phyloP scores from a whole-genome alignment of 1,140 invertebrate species.

The Coboldia fuscipes region DNA sequence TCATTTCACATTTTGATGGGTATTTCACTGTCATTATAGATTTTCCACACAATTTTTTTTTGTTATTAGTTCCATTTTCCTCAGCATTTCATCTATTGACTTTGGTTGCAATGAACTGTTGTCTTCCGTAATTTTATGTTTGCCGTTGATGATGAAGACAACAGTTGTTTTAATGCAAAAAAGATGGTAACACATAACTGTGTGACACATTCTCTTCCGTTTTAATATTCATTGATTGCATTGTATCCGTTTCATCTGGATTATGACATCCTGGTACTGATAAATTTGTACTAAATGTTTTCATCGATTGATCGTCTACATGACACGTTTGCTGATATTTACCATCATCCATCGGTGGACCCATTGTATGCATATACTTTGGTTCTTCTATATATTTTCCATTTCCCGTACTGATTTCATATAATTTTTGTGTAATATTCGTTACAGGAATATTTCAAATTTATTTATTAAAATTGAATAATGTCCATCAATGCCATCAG shows the following conservation, averaged over 20 bases:
- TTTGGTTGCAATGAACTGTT: neutral
- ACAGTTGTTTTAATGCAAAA: conserved; percentile 22
- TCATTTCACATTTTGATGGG: no score
- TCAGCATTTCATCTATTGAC: no score
- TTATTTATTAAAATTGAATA: no score
- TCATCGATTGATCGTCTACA: conserved; percentile 7
- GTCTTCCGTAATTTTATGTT: neutral
- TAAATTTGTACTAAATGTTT: conserved; percentile 5
- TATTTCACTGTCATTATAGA: no score
- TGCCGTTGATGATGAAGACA: conserved; percentile 5
- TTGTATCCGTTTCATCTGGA: conserved; percentile 7
- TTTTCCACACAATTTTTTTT: no score
- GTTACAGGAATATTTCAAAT: no score
- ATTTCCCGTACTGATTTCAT: no score
- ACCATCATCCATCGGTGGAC: conserved; percentile 4
- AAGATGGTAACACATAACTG: conserved; percentile 20
- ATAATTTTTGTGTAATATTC: no score
- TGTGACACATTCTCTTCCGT: conserved; percentile 14
- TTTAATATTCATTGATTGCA: conserved; percentile 15
- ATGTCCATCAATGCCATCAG: no score
- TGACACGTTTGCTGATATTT: conserved; percentile 10
- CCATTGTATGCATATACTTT: conserved; percentile 6
- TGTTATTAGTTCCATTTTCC: no score
- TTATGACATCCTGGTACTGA: conserved; percentile 9
- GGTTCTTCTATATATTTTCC: conserved; percentile 5